Evolutionary conservation across 2,888 invertebrate species (phyloP), one percentile per base, ranked within the genome.

Genomic region (Matsumyia berberina): DNA sequence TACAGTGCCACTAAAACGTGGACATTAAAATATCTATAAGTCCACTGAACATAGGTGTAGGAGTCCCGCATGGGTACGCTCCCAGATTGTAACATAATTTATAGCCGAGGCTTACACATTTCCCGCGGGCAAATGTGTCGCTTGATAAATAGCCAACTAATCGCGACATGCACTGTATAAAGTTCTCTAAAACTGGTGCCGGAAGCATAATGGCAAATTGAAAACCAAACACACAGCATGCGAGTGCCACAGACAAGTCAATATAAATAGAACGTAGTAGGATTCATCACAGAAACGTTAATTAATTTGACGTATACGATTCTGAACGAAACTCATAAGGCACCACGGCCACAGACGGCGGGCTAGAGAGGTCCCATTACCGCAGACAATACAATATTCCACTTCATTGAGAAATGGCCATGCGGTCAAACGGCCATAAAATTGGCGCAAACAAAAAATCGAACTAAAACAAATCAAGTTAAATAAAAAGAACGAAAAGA

Each of bases 141-240:
- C 85, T 85, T 85, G 85, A 85, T 85, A 85, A 80, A 85, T 85
- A 85, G 85, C 74, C 85, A 85, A 85, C 85, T 85, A 85, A 85
- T 85, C 85, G 80, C 85, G 74, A 85, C 85, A 85, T 85, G 85
- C 80, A 80, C 85, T 80, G 74, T 73, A 85, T 85, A 80, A 80
- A 85, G 80, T 80, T 67, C 80, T 79, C 74, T 19, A 74, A 74
- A 76, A 55, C 70, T 67, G 37, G 51, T 80, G 85, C 85, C 85
- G 85, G 85, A 85, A 85, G 85, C 80, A 44, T 35, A 80, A 80
- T 80, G 66, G 72, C 60, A 85, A 85, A 85, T 85, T 85, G 85
- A 85, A 85, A 85, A 76, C 51, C 85, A 85, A 85, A 80, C 83
- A 70, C 49, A 58, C 62, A 57, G 57, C 66, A 72, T 78, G 78